These are phyloP conservation scores for Grallaria varia DNA, from an alignment of 2,113 vertebrate species.

Conservation along the genomic window DNA sequence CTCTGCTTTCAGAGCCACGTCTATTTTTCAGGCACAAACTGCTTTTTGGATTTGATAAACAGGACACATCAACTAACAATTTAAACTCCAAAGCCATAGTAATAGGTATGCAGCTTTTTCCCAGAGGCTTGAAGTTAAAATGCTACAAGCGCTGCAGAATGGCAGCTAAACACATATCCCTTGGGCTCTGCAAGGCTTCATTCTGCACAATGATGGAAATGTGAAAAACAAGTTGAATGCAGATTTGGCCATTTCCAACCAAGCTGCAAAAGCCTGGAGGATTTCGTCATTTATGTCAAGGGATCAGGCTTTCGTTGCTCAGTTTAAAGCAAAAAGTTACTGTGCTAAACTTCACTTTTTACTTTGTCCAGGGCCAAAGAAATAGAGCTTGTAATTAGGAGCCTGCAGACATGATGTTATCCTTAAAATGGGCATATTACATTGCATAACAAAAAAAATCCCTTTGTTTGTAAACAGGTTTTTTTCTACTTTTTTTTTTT, in stretches of 20 bases:
- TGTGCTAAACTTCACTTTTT: not conserved
- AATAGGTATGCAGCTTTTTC: conserved; percentile 44
- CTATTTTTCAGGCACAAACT: conserved; percentile 44
- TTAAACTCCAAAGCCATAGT: conserved; percentile 37
- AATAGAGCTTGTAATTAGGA: not conserved
- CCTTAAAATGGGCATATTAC: not conserved
- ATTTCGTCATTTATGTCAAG: conserved; percentile 10
- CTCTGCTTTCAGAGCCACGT: not conserved
- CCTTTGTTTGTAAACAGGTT: not conserved
- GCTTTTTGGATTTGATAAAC: conserved; percentile 37
- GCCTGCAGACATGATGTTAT: not conserved
- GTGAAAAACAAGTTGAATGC: conserved; percentile 18
- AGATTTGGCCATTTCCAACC: not conserved
- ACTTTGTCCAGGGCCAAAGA: not conserved
- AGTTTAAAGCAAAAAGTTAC: conserved; percentile 28
- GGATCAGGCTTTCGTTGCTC: not conserved
- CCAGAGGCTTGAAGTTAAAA: conserved; percentile 18
- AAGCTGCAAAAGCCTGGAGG: not conserved
- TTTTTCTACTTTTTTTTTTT: too few relatives aligned
- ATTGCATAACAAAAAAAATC: not conserved
- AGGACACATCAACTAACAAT: conserved; percentile 28
- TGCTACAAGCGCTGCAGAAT: not conserved
- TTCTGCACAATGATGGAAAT: not conserved
- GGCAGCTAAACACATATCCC: not conserved
- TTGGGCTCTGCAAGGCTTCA: not conserved